Conservation (phyloP, 2,888 invertebrate species). For the Gymnoscelis rufifasciata region DNA sequence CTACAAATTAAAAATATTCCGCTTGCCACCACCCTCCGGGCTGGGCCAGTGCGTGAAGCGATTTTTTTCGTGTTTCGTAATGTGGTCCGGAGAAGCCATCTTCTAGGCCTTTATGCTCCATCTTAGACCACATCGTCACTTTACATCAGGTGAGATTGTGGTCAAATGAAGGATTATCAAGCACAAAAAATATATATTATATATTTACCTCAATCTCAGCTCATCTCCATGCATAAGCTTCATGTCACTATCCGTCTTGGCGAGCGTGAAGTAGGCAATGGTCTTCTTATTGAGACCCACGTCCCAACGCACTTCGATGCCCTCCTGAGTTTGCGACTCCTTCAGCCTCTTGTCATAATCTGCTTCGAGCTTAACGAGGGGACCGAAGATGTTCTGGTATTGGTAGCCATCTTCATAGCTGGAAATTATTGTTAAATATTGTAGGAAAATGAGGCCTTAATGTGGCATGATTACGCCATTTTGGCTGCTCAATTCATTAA, state of each 20-base stretch:
- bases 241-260: conserved; percentile 99
- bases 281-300: conserved; percentile 98
- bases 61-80: too few relatives aligned
- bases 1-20: too few relatives aligned
- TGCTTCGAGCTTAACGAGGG: conserved; percentile 97
- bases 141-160: too few relatives aligned
- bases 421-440: conserved; percentile 10
- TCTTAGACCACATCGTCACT: too few relatives aligned
- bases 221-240: conserved; percentile 99
- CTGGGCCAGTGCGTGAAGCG: too few relatives aligned
- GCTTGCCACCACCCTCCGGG: too few relatives aligned
- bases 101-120: too few relatives aligned
- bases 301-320: conserved; percentile 99
- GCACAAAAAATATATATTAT: too few relatives aligned
- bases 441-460: neutral
- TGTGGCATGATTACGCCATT: too few relatives aligned
- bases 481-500: too few relatives aligned
- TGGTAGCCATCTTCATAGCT: conserved; percentile 99
- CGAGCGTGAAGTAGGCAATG: conserved; percentile 97
- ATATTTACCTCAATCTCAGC: conserved; percentile 85
- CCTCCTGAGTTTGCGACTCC: conserved; percentile 98
- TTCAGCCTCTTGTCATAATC: conserved; percentile 98
- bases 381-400: conserved; percentile 98
- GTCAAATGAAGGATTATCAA: too few relatives aligned
- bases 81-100: too few relatives aligned